These are phyloP conservation scores for Ferdinandea cuprea DNA, from an alignment of 2,888 invertebrate genomes.

Conservation along the genomic window DNA sequence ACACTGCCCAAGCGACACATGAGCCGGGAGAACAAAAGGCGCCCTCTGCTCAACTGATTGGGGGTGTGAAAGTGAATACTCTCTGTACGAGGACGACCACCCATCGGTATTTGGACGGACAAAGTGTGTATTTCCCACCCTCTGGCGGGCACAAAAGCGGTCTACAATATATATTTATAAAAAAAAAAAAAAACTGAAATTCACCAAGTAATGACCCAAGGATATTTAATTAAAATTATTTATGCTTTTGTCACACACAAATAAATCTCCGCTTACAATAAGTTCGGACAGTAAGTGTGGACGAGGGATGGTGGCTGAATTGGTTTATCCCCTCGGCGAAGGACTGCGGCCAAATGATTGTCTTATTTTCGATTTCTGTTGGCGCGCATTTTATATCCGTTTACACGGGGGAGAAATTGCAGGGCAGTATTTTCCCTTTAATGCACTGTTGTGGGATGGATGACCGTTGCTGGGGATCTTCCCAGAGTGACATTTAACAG, in stretches of 20 bases:
- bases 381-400: constrained; percentile 64
- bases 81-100: constrained; percentile 33
- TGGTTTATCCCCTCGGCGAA: constrained; percentile 10
- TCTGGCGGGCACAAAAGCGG: not conserved
- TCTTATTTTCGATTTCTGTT: constrained; percentile 67
- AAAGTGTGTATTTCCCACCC: constrained; percentile 27
- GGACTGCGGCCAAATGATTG: constrained; percentile 51
- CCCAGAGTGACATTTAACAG: constrained; percentile 63
- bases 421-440: constrained; percentile 53
- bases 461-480: constrained; percentile 65
- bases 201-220: constrained; percentile 74
- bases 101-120: constrained; percentile 48
- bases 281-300: constrained; percentile 63
- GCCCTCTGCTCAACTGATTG: constrained; percentile 44
- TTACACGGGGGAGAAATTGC: constrained; percentile 4
- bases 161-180: too few relatives aligned
- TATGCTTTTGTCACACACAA: constrained; percentile 77
- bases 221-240: constrained; percentile 77
- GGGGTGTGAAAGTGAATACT: constrained; percentile 63
- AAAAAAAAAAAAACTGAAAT: constrained; percentile 38
- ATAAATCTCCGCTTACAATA: constrained; percentile 76
- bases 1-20: not conserved
- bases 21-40: constrained; percentile 40
- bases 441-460: constrained; percentile 46
- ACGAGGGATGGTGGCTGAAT: constrained; percentile 10